Base-by-base conservation (phyloP, 2,888 invertebrate species). In the Melinopterus prodromus region DNA sequence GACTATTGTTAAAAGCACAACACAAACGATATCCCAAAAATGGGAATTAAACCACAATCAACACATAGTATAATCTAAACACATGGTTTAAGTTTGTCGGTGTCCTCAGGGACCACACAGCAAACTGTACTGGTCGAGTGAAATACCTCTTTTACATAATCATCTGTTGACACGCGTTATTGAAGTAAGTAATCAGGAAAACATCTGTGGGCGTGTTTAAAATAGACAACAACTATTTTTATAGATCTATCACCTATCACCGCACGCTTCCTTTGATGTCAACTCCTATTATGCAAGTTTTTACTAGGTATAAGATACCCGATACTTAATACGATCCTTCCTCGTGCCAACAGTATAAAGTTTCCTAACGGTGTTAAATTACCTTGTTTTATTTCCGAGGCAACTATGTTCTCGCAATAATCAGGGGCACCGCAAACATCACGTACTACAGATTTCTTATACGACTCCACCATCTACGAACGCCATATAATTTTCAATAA, bases 311-410 rank as follows among this genome's bases (percentile, higher is more conserved):
- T 53, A 53, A 12, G 53, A 53, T 12, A 53, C 53, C 53, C 53
- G 53, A 53, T 53, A 53, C 53, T 53, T 53, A 26, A 7, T 4
- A 53, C 12, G 53, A 53, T 53, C 53, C 53, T 12, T 53, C 12
- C 53, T 53, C 53, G 53, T 53, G 53, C 53, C 53, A 53, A 53
- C 53, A 53, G 53, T 53, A 53, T 53, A 53, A 53, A 53, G 53
- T 53, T 53, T 53, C 53, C 53, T 53, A 53, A 53, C 53, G 53
- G 53, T 53, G 53, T 53, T 53, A 53, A 53, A 53, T 53, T 53
- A 3, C 53, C 53, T 53, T 53, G 53, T 53, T 53, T 53, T 53
- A 12, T 53, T 3, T 9, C 53, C 12, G 53, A 53, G 53, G 53
- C 53, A 53, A 53, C 53, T 12, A 12, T 53, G 53, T 53, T 53